Conservation (phyloP, 2,797 vertebrate genomes). For the Zenarchopterus dispar region DNA sequence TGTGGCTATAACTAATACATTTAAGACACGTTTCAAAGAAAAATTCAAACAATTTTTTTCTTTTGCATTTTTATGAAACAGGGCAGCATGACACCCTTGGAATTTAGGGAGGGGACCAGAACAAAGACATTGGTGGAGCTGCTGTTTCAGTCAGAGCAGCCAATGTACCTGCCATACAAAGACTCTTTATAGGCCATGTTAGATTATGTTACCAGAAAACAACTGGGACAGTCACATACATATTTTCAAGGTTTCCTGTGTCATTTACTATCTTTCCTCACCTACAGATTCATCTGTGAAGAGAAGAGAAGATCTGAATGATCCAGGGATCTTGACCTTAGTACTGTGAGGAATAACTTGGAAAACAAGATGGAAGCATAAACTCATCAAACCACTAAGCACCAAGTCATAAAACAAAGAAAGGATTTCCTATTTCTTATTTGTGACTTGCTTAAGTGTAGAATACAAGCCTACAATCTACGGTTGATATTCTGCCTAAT, state of each 20-base stretch:
- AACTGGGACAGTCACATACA: slow-evolving; percentile 22
- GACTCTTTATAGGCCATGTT: slow-evolving; percentile 39
- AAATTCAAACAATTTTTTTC: background rate
- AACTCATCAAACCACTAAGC: slow-evolving; percentile 1
- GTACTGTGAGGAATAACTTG: background rate
- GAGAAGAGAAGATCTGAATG: slow-evolving; percentile 7
- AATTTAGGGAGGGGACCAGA: slow-evolving; percentile 71
- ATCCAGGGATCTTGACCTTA: background rate
- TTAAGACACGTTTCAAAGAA: slow-evolving; percentile 5
- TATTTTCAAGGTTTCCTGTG: slow-evolving; percentile 1
- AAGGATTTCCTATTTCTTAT: too few species aligned
- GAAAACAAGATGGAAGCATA: slow-evolving; percentile 24
- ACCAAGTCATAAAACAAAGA: slow-evolving; percentile 2
- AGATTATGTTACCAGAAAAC: slow-evolving; percentile 69
- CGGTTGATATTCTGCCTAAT: slow-evolving; percentile 25
- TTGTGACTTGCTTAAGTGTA: slow-evolving; percentile 7
- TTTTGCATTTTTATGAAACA: slow-evolving; percentile 14
- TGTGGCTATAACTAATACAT: background rate
- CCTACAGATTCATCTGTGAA: slow-evolving; percentile 24
- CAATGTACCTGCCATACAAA: slow-evolving; percentile 74
- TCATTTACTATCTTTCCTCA: slow-evolving; percentile 18
- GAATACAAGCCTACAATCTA: slow-evolving; percentile 8
- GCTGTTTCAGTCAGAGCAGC: slow-evolving; percentile 73
- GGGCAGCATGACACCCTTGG: slow-evolving; percentile 52
- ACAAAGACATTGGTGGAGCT: slow-evolving; percentile 62